Base-by-base conservation (phyloP, 1,140 invertebrate genomes). In the Homalodisca vitripennis region DNA sequence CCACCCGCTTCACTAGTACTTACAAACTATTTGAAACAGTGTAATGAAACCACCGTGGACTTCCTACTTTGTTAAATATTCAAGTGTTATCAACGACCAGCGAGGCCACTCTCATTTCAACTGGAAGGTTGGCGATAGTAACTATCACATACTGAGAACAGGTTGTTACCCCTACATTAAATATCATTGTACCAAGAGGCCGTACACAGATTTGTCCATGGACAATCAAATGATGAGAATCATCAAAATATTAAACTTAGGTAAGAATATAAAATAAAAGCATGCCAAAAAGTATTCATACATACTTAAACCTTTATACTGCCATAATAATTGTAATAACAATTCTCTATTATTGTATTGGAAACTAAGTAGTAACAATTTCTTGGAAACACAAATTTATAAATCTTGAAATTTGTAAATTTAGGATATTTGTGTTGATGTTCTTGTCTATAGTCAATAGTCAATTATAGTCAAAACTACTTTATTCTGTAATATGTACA, bases 141-240 rank as follows among this genome's bases (percentile, higher is more conserved):
- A 94, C 83, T 97, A 96, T 82, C 92, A 95, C 82, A 87, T 98
- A 72, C 82, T 95, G 71, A 86, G 97, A 77, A 97, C 91, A 75
- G 93, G 93, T 30, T 98, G 95, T 76, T 98, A 88, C 81, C 96
- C 97, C 1, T 98, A 93, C 78, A 94, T 98, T 71, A 98, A 98
- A 80, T 97, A 98, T 79, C 97, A 98, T 81, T 98, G 97, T 77
- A 92, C 90, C 22, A 91, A 88, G 79, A 84, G 92, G 72, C 83
- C 85, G 20, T 77, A 82, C 67, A 84, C 91, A 80, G 88, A 98
- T 82, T 85, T 98, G 32, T 80, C 74, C 12, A 57, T 84, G 27
- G 94, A 97, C 73, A 92, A 98, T 81, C 85, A 80, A 55, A 90
- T 98, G 76, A 97, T 95, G 84, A 88, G 89, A 71, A 79, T 86